Percentiles rank a stretch among this genome's conserved stretches.
Evolutionary conservation across 2,888 invertebrate genomes (phyloP).

Genomic region (Ecliptopera silaceata): DNA sequence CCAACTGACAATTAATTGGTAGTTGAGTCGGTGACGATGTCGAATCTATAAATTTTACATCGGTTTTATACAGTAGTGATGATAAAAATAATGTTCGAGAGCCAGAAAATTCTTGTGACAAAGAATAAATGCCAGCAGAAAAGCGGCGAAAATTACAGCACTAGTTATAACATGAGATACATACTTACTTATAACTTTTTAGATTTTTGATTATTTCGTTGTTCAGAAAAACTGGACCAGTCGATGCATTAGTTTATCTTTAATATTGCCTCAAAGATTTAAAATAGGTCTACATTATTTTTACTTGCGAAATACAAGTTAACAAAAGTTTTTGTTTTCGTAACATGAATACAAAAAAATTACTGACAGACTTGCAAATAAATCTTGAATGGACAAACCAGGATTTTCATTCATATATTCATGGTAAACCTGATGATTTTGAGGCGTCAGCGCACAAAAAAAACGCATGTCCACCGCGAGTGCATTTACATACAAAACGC

Average conservation of each 20-base stretch:
- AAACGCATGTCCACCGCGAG: slow-evolving; percentile 48
- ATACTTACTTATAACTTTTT: too few species aligned
- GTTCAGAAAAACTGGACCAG: too few species aligned
- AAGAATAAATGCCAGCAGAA: too few species aligned
- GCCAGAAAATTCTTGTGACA: neutral
- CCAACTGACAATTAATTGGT: slow-evolving; percentile 70
- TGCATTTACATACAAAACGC: slow-evolving; percentile 77
- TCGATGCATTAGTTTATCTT: too few species aligned
- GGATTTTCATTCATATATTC: slow-evolving; percentile 49
- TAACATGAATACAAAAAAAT: neutral
- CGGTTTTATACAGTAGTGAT: slow-evolving; percentile 8
- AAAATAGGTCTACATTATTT: too few species aligned
- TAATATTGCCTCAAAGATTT: too few species aligned
- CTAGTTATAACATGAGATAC: too few species aligned
- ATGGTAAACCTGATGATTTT: slow-evolving; percentile 49
- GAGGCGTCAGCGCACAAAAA: slow-evolving; percentile 57
- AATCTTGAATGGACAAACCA: slow-evolving; percentile 46
- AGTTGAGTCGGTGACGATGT: slow-evolving; percentile 48
- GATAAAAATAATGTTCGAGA: neutral
- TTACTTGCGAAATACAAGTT: too few species aligned
- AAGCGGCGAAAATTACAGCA: too few species aligned
- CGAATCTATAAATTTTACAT: slow-evolving; percentile 60
- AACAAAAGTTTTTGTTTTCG: neutral
- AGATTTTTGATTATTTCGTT: too few species aligned
- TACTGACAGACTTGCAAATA: slow-evolving; percentile 17